Conservation (phyloP, 1,140 invertebrate genomes). For the Anoplolepis gracilipes region DNA sequence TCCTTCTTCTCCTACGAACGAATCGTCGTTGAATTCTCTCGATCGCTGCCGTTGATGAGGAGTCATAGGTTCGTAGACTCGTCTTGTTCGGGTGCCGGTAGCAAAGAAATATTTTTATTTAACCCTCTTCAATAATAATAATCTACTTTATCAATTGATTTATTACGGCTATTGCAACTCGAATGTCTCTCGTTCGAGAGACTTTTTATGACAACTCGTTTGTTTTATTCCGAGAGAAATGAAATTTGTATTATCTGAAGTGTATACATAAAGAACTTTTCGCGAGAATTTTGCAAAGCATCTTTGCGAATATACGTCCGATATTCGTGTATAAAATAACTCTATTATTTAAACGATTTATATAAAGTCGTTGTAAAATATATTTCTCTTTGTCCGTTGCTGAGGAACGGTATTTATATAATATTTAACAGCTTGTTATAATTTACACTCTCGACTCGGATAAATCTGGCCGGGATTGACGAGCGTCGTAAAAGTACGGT, state of each 20-base stretch:
- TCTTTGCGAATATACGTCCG: constrained; percentile 18
- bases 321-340: constrained; percentile 29
- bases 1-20: constrained; percentile 26
- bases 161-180: background rate
- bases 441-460: constrained; percentile 25
- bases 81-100: background rate
- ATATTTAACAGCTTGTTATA: constrained; percentile 31
- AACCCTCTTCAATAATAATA: background rate
- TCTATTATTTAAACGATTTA: constrained; percentile 10
- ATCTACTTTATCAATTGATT: background rate
- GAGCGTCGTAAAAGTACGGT: constrained; percentile 37
- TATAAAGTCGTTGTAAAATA: background rate
- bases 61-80: constrained; percentile 4
- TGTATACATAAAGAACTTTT: constrained; percentile 15
- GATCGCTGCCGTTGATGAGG: background rate
- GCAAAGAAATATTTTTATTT: background rate
- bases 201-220: constrained; percentile 27
- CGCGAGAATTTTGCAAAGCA: constrained; percentile 31
- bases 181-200: constrained; percentile 31
- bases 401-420: constrained; percentile 7
- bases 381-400: background rate
- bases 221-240: constrained; percentile 27
- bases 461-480: constrained; percentile 29
- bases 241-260: constrained; percentile 52
- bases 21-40: too few relatives aligned